Conservation (phyloP, 2,113 vertebrate genomes). For the Cinclus mexicanus region DNA sequence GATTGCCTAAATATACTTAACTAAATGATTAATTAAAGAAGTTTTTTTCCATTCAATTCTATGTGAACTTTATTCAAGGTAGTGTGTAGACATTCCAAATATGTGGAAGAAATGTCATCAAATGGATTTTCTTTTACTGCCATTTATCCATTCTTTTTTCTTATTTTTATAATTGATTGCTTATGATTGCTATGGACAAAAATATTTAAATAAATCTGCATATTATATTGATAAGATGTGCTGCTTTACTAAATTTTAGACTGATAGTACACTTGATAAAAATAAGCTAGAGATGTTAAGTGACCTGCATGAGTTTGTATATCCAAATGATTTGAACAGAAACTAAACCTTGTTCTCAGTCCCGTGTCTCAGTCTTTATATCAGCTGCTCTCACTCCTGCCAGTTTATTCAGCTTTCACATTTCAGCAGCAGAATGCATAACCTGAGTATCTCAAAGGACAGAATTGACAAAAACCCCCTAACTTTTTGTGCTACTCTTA, state of each 20-base stretch:
- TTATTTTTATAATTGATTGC: background rate
- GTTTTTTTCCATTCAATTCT: background rate
- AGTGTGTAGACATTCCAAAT: background rate
- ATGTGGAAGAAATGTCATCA: background rate
- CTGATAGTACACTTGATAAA: background rate
- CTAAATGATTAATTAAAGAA: background rate
- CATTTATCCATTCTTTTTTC: background rate
- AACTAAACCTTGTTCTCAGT: background rate
- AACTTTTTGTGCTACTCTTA: background rate
- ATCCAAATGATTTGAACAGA: background rate
- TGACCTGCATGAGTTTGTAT: background rate
- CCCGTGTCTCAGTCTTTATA: accelerated
- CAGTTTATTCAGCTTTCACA: background rate
- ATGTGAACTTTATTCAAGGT: background rate
- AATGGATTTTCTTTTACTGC: background rate
- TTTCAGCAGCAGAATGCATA: background rate
- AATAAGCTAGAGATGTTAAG: background rate
- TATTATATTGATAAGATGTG: background rate
- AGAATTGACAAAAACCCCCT: background rate
- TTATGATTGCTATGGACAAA: background rate
- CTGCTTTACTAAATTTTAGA: background rate
- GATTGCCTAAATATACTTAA: background rate
- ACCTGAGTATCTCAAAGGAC: background rate
- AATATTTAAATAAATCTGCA: background rate
- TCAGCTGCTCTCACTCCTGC: background rate